Conservation (phyloP, 2,113 vertebrate genomes). For the Malaclemys terrapin region DNA sequence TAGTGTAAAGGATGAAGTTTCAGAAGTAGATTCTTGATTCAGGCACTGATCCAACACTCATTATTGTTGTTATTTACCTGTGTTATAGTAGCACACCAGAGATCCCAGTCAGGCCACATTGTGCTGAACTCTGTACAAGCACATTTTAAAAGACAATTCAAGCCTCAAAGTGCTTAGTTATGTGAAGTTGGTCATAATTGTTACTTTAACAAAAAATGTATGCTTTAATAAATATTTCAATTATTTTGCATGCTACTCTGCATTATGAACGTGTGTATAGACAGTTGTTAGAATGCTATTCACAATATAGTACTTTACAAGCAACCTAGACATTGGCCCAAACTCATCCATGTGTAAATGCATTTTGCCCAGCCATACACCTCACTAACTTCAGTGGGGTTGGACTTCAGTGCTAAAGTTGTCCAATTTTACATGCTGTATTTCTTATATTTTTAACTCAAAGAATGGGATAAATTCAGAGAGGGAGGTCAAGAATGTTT, state of each 20-base stretch:
- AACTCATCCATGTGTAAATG: not conserved
- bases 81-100: slow-evolving; percentile 14
- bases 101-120: slow-evolving; percentile 45
- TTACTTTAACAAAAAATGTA: not conserved
- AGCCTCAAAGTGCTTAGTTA: slow-evolving; percentile 37
- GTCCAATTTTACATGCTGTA: not conserved
- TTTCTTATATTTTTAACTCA: not conserved
- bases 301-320: not conserved
- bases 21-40: slow-evolving; percentile 71
- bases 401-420: not conserved
- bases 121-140: slow-evolving; percentile 37
- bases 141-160: slow-evolving; percentile 38
- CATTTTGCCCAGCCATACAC: not conserved
- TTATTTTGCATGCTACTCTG: not conserved
- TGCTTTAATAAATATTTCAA: not conserved
- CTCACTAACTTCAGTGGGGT: not conserved
- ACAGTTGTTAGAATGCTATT: not conserved
- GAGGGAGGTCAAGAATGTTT: slow-evolving; percentile 20
- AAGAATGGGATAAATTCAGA: not conserved
- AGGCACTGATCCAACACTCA: slow-evolving; percentile 42
- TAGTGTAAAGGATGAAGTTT: slow-evolving; percentile 58
- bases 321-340: not conserved
- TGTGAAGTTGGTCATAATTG: slow-evolving; percentile 16
- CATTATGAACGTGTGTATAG: not conserved
- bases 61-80: not conserved